A percentile compares a stretch with the other conserved stretches of the same genome.
phyloP scores from a whole-genome alignment of 2,797 vertebrate genomes.

The Rhynchotus rufescens region DNA sequence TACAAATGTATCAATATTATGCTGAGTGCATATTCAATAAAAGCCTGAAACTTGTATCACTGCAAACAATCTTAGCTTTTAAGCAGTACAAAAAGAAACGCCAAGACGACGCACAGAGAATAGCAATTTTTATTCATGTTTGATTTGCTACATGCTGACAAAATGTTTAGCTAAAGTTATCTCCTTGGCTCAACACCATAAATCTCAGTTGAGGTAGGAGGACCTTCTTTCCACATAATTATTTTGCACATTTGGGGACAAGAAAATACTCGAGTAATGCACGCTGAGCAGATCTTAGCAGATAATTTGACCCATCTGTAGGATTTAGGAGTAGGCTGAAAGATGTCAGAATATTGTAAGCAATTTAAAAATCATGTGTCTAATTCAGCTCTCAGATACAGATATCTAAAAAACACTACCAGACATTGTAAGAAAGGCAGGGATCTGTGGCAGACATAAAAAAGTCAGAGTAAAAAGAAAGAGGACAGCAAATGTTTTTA shows the following conservation, averaged over 20 bases:
- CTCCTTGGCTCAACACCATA: background rate
- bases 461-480: background rate
- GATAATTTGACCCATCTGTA: constrained; percentile 59
- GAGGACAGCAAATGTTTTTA: background rate
- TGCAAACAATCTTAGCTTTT: background rate
- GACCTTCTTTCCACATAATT: background rate
- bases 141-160: background rate
- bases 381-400: constrained; percentile 20
- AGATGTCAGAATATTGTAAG: constrained; percentile 39
- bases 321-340: constrained; percentile 26
- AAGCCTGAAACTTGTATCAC: constrained; percentile 30
- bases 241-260: constrained; percentile 16
- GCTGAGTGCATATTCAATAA: background rate
- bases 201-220: background rate
- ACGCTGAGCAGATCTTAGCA: constrained; percentile 6
- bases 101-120: background rate
- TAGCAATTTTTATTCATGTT: background rate
- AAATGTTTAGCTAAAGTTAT: background rate
- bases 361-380: constrained; percentile 8
- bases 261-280: constrained; percentile 17
- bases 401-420: background rate
- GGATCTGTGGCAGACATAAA: background rate
- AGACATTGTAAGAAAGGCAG: constrained; percentile 19
- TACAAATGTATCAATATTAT: constrained; percentile 54
- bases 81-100: constrained; percentile 10